phyloP scores from a whole-genome alignment of 2,113 vertebrate genomes.

The Muscicapa adusta region DNA sequence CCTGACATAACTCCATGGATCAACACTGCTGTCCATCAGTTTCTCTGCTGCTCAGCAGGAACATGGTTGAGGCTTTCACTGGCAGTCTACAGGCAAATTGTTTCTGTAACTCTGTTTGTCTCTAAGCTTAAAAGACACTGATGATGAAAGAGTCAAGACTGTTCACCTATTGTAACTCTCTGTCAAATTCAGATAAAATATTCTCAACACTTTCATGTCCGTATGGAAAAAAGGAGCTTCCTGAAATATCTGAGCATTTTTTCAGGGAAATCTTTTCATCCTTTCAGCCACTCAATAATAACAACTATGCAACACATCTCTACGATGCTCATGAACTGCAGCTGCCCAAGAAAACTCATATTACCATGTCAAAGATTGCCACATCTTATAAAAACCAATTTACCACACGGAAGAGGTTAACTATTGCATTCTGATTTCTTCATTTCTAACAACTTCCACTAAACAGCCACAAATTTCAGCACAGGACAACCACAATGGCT shows the following conservation, averaged over 20 bases:
- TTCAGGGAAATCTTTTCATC: not conserved
- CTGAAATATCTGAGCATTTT: not conserved
- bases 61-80: not conserved
- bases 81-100: fast-evolving
- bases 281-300: not conserved
- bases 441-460: not conserved
- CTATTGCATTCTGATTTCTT: not conserved
- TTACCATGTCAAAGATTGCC: not conserved
- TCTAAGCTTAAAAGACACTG: not conserved
- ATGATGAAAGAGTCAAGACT: not conserved
- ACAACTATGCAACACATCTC: not conserved
- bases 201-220: not conserved
- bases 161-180: not conserved
- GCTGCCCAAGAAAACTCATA: not conserved
- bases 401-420: not conserved
- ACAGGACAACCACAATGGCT: not conserved
- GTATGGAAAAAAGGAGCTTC: not conserved
- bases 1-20: not conserved
- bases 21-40: not conserved
- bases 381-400: not conserved
- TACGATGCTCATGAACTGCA: not conserved
- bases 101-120: fast-evolving
- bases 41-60: not conserved
- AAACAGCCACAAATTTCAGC: not conserved
- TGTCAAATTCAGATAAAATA: not conserved